These are phyloP conservation scores for Atta colombica DNA, from an alignment of 1,140 invertebrate species.

Conservation along the genomic window DNA sequence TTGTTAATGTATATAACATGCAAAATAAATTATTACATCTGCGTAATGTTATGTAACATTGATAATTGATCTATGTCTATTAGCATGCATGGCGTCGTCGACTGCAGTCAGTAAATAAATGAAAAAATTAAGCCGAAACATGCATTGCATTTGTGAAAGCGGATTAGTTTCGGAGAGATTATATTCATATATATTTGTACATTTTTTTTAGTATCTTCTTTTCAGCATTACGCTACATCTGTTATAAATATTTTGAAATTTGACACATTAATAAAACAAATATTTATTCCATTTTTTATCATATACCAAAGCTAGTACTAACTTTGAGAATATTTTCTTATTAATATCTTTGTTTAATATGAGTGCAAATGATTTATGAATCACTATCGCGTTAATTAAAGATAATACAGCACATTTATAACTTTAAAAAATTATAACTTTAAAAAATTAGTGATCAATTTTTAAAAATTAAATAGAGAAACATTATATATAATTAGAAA, in stretches of 20 bases:
- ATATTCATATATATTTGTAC: not conserved
- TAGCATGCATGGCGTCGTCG: not conserved
- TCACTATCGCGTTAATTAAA: not conserved
- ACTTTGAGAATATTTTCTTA: not conserved
- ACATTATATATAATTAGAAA: not conserved
- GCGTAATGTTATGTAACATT: conserved; percentile 7
- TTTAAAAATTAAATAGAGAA: not conserved
- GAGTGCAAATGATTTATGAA: not conserved
- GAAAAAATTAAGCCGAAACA: conserved; percentile 9
- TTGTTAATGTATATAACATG: conserved; percentile 3
- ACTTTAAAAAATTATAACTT: not conserved
- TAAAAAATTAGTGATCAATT: not conserved
- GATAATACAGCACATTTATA: not conserved
- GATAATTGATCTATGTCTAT: conserved; percentile 11
- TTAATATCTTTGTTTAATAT: not conserved
- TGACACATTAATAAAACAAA: conserved; percentile 1
- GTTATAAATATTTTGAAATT: not conserved
- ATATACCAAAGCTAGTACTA: not conserved
- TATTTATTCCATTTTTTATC: not conserved
- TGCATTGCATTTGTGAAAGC: not conserved
- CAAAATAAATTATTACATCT: conserved; percentile 5
- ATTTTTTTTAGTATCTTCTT: not conserved
- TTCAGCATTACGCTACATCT: conserved; percentile 1
- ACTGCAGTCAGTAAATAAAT: not conserved
- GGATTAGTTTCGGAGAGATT: not conserved